phyloP scores from a whole-genome alignment of 2,113 vertebrate species.

The Neogobius melanostomus region DNA sequence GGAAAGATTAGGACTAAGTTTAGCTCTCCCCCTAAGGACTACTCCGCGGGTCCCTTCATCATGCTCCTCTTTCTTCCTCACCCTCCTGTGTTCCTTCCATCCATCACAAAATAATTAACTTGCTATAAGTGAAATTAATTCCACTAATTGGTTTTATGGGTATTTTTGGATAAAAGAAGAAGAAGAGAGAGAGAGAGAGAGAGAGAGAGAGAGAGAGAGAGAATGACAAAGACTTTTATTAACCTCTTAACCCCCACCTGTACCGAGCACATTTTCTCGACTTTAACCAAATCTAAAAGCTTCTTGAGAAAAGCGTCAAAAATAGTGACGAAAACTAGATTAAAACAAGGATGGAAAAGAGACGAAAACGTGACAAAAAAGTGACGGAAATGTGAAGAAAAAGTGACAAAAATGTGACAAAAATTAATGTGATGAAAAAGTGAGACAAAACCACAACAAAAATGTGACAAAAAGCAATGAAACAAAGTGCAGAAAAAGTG shows the following conservation, averaged over 20 bases:
- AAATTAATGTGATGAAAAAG: too few species aligned
- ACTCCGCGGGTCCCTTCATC: slow-evolving; percentile 66
- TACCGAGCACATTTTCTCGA: too few species aligned
- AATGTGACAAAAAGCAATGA: too few species aligned
- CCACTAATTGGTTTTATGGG: slow-evolving; percentile 82
- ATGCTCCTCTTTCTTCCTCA: slow-evolving; percentile 53
- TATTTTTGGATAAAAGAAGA: slow-evolving; percentile 74
- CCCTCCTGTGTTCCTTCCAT: slow-evolving; percentile 65
- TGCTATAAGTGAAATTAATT: slow-evolving; percentile 86
- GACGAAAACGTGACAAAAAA: too few species aligned
- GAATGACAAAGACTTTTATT: background rate
- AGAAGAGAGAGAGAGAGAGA: slow-evolving; percentile 27
- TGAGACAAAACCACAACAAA: too few species aligned
- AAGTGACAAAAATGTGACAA: too few species aligned
- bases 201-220: background rate
- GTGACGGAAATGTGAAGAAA: too few species aligned
- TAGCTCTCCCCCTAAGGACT: slow-evolving; percentile 73
- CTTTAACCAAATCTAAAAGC: too few species aligned
- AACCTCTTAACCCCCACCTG: background rate
- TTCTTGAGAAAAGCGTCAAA: too few species aligned
- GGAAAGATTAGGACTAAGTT: slow-evolving; percentile 67
- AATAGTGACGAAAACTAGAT: too few species aligned
- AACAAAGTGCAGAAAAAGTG: too few species aligned
- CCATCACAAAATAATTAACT: slow-evolving; percentile 83
- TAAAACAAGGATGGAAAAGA: too few species aligned